Conservation (phyloP, 1,140 invertebrate species). For the Ips typographus region DNA sequence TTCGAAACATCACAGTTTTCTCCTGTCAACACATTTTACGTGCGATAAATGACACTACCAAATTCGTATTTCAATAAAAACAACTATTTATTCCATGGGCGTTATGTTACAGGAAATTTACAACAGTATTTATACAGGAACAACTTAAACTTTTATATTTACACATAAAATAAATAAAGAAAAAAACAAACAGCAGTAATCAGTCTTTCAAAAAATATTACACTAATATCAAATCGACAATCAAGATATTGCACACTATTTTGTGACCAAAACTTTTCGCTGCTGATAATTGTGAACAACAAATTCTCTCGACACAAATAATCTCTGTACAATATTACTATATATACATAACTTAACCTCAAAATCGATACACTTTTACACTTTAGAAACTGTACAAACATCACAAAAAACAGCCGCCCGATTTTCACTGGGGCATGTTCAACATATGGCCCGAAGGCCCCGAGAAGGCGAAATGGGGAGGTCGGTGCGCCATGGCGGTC, state of each 20-base stretch:
- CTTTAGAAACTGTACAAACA: not conserved
- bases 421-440: conserved; percentile 45
- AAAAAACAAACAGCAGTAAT: conserved; percentile 37
- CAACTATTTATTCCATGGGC: conserved; percentile 3
- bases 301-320: not conserved
- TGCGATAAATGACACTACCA: too few species aligned
- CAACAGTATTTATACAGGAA: conserved; percentile 17
- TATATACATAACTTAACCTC: too few species aligned
- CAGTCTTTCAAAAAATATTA: conserved; percentile 43
- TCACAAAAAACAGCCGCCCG: not conserved
- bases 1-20: not conserved
- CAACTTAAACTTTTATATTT: conserved; percentile 36
- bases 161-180: conserved; percentile 41
- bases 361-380: too few species aligned
- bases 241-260: not conserved
- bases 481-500: conserved; percentile 50
- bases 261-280: not conserved
- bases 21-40: too few species aligned
- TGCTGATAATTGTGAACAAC: conserved; percentile 2
- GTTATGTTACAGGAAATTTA: conserved; percentile 11
- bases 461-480: conserved; percentile 46
- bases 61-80: conserved; percentile 1
- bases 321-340: too few species aligned
- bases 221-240: conserved; percentile 2
- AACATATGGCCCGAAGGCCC: conserved; percentile 35